phyloP scores from a whole-genome alignment of 2,797 vertebrate species.

The Macropodus opercularis region DNA sequence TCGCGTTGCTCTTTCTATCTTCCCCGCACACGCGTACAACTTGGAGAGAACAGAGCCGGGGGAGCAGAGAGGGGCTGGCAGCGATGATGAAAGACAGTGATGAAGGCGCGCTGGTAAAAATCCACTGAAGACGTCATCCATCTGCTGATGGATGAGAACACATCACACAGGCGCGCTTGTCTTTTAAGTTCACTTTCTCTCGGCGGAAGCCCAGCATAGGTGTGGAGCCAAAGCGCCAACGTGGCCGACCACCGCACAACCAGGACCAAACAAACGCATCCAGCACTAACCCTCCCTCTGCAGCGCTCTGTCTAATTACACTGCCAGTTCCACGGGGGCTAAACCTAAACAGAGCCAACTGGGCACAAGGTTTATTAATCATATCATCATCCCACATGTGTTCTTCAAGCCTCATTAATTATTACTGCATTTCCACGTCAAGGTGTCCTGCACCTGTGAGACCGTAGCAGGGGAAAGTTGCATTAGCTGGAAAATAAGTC shows the following conservation, averaged over 20 bases:
- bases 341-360: slow-evolving; percentile 27
- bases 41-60: slow-evolving; percentile 60
- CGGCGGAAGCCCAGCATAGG: slow-evolving; percentile 43
- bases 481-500: slow-evolving; percentile 17
- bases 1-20: slow-evolving; percentile 55
- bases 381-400: slow-evolving; percentile 25
- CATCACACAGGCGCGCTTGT: slow-evolving; percentile 53
- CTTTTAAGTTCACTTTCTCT: slow-evolving; percentile 64
- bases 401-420: slow-evolving; percentile 38
- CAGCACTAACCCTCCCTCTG: slow-evolving; percentile 11
- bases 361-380: slow-evolving; percentile 34
- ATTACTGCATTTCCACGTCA: slow-evolving; percentile 38
- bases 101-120: slow-evolving; percentile 66
- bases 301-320: slow-evolving; percentile 29
- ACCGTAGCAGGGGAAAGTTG: slow-evolving; percentile 1
- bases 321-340: slow-evolving; percentile 23
- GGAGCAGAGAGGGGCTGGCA: slow-evolving; percentile 48
- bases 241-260: slow-evolving; percentile 22
- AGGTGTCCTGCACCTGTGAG: slow-evolving; percentile 16
- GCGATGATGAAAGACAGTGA: slow-evolving; percentile 67
- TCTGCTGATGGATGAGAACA: slow-evolving; percentile 59
- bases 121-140: slow-evolving; percentile 59
- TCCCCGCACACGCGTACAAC: slow-evolving; percentile 29
- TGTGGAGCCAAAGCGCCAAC: slow-evolving; percentile 37
- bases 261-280: slow-evolving; percentile 17